Base-by-base conservation (phyloP, 2,113 vertebrate species). In the Macaca nemestrina region DNA sequence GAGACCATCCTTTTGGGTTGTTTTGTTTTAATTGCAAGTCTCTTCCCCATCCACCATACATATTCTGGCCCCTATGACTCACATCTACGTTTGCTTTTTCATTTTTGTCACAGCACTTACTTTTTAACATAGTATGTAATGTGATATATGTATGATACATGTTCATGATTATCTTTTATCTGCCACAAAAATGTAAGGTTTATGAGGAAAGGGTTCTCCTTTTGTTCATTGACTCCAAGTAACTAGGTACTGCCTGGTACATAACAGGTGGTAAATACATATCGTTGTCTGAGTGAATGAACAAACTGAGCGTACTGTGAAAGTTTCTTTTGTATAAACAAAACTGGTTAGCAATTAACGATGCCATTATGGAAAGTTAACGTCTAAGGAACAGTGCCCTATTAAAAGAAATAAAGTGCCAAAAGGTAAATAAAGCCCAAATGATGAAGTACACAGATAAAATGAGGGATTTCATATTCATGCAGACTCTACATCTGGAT, bases 401-500 rank as follows among this genome's bases (percentile, higher is more conserved):
- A 72, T 38, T 92, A 73, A 97, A 91, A 98, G 45, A 95, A 57
- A 80, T 27, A 91, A 96, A 90, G 43, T 32, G 43, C 25, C 76
- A 55, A 67, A 93, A 94, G 43, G 68, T 96, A 97, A 97, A 97
- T 45, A 30, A 73, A 87, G 90, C 35, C 95, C 96, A 96, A 92
- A 97, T 93, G 97, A 98, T 97, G 98, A 97, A 97, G 90, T 52
- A 95, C 10, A 67, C 52, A 98, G 96, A 96, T 32, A 96, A 93
- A 96, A 98, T 95, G 94, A 98, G 82, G 94, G 84, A 97, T 98
- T 98, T 98, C 92, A 55, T 91, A 97, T 96, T 97, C 94, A 96
- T 96, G 93, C 82, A 97, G 98, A 95, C 91, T 97, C 97, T 90
- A 94, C 91, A 98, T 98, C 98, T 98, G 98, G 94, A 97, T 94